These are phyloP conservation scores for Geotrupes spiniger DNA, from an alignment of 2,888 invertebrate genomes.

Conservation along the genomic window DNA sequence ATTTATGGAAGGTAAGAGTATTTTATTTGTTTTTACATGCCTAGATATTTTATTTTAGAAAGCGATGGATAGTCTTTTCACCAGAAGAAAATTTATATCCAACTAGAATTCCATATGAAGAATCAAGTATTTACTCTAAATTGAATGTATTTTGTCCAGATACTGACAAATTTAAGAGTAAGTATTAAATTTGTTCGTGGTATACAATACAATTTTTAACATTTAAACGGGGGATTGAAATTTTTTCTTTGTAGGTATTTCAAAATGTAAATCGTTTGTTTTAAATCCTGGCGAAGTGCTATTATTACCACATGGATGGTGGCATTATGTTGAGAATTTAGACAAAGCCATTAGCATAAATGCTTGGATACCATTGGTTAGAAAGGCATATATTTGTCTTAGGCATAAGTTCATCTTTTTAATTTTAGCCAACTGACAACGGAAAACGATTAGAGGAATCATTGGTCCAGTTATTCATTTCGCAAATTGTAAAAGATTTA, in stretches of 20 bases:
- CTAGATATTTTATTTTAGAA: no score
- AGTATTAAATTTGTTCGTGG: constrained; percentile 12
- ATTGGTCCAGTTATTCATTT: constrained; percentile 64
- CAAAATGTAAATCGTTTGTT: constrained; percentile 54
- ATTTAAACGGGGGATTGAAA: not conserved
- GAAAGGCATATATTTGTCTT: constrained; percentile 28
- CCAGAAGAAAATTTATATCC: constrained; percentile 71
- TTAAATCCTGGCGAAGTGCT: constrained; percentile 84
- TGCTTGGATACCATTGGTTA: constrained; percentile 70
- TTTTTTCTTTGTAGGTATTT: constrained; percentile 29
- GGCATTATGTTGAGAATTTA: constrained; percentile 96
- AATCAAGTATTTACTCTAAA: constrained; percentile 89
- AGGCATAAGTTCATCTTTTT: not conserved
- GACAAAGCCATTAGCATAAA: constrained; percentile 62
- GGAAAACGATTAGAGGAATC: constrained; percentile 61
- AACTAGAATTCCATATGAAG: constrained; percentile 91
- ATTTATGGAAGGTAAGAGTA: constrained; percentile 71
- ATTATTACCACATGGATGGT: constrained; percentile 89
- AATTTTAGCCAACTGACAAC: constrained; percentile 49
- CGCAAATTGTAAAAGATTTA: constrained; percentile 58
- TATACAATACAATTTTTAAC: not conserved
- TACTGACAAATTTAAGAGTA: constrained; percentile 54
- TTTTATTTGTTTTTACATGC: no score
- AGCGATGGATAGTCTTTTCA: constrained; percentile 89
- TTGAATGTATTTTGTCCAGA: constrained; percentile 75